phyloP scores from a whole-genome alignment of 2,888 invertebrate species.

The Idaea straminata region DNA sequence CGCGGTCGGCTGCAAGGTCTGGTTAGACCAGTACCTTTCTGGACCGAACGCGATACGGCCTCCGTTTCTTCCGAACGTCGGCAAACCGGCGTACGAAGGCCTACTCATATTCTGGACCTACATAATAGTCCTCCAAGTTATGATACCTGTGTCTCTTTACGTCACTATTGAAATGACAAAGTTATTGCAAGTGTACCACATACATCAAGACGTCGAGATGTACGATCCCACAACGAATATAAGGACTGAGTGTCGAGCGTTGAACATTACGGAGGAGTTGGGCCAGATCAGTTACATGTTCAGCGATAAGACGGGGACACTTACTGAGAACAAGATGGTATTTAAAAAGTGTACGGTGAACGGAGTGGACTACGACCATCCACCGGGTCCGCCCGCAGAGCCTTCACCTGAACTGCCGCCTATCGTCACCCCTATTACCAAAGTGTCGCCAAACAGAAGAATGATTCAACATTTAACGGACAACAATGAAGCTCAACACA shows the following conservation, averaged over 20 bases:
- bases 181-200: slow-evolving; percentile 96
- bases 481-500: slow-evolving; percentile 76
- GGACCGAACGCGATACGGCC: slow-evolving; percentile 67
- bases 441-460: slow-evolving; percentile 66
- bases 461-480: slow-evolving; percentile 65
- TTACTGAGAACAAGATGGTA: slow-evolving; percentile 98
- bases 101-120: slow-evolving; percentile 96
- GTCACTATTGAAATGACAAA: slow-evolving; percentile 98
- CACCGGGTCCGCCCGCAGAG: slow-evolving; percentile 85
- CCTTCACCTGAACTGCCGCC: slow-evolving; percentile 76
- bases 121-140: slow-evolving; percentile 96
- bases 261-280: slow-evolving; percentile 98
- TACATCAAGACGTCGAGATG: slow-evolving; percentile 93
- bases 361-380: slow-evolving; percentile 94
- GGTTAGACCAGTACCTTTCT: slow-evolving; percentile 83
- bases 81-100: slow-evolving; percentile 85
- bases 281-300: slow-evolving; percentile 96
- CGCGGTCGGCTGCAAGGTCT: slow-evolving; percentile 93
- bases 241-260: slow-evolving; percentile 89
- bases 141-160: slow-evolving; percentile 98
- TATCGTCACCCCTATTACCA: slow-evolving; percentile 69
- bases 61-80: slow-evolving; percentile 84
- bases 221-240: slow-evolving; percentile 92
- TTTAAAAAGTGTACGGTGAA: slow-evolving; percentile 94
- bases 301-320: slow-evolving; percentile 98